phyloP scores from a whole-genome alignment of 2,113 vertebrate genomes.

The Cnemophilus loriae region DNA sequence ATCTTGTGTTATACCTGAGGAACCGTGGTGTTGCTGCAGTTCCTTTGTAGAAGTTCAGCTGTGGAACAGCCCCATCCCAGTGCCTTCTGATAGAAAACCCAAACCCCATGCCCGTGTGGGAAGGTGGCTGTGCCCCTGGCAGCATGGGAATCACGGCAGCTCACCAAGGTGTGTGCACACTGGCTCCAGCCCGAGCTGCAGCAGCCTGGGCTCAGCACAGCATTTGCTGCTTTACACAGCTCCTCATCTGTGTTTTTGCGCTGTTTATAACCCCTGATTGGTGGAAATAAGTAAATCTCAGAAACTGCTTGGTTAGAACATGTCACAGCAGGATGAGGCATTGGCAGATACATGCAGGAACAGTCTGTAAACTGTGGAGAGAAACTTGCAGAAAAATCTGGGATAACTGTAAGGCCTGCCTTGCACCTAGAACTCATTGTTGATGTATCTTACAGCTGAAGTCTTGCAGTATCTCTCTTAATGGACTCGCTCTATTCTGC shows the following conservation, averaged over 20 bases:
- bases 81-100: neutral
- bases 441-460: neutral
- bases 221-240: neutral
- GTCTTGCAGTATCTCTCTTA: neutral
- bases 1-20: neutral
- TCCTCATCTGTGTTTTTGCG: neutral
- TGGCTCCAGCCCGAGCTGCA: neutral
- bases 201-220: neutral
- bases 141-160: neutral
- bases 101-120: rapidly evolving
- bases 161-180: neutral
- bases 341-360: neutral
- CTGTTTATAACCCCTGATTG: neutral
- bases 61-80: neutral
- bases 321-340: neutral
- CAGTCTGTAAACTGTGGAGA: neutral
- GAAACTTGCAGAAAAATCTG: neutral
- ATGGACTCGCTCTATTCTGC: neutral
- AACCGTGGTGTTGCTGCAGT: neutral
- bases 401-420: neutral
- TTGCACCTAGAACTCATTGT: neutral
- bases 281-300: neutral
- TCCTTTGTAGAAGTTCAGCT: neutral
- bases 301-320: neutral
- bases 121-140: neutral